phyloP scores from a whole-genome alignment of 2,888 invertebrate genomes.

The Lasioglossum zephyrum region DNA sequence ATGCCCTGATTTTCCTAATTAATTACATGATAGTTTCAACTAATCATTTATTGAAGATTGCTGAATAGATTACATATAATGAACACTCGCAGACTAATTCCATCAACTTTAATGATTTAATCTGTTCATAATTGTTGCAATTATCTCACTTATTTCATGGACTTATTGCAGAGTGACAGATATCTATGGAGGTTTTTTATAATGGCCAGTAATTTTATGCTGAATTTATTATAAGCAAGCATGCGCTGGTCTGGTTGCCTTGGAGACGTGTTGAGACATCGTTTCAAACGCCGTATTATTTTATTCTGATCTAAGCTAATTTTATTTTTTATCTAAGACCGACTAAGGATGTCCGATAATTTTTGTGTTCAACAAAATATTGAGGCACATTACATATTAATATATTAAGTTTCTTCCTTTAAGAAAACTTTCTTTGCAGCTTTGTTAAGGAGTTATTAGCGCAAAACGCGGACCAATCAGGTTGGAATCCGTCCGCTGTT shows the following conservation, averaged over 20 bases:
- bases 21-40: not conserved
- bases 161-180: too few relatives aligned
- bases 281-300: not conserved
- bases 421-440: too few relatives aligned
- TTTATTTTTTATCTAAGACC: too few relatives aligned
- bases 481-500: too few relatives aligned
- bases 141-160: not conserved
- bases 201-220: not conserved
- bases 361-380: too few relatives aligned
- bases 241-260: not conserved
- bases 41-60: not conserved
- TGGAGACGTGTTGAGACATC: not conserved
- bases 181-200: not conserved
- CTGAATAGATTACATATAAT: not conserved
- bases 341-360: too few relatives aligned
- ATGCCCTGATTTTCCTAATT: not conserved
- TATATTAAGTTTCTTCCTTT: too few relatives aligned
- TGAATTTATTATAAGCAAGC: not conserved
- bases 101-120: not conserved
- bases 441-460: too few relatives aligned
- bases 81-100: not conserved
- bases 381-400: too few relatives aligned
- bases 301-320: not conserved
- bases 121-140: not conserved
- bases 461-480: too few relatives aligned